Evolutionary conservation across 2,797 vertebrate genomes (phyloP), one percentile per base, ranked within the genome.

Genomic region (Lacerta bilineata): DNA sequence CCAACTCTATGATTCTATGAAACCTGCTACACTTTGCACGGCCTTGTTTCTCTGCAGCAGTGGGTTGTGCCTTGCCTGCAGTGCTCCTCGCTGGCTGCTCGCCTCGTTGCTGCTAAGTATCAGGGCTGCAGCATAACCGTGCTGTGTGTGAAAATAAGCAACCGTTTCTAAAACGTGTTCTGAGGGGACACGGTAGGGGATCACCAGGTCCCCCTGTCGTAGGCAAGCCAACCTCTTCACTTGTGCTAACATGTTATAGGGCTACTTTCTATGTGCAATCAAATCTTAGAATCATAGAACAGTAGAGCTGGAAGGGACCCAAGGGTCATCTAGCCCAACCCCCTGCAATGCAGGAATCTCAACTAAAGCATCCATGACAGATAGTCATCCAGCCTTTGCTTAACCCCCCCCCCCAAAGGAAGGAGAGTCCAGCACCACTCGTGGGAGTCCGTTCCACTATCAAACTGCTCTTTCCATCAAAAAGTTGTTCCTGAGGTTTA

Each of bases 71-170:
- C 66, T 84, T 33, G 3, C 18, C 66, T 61, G 55, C 15, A 79
- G 13, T 23, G n/a, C 17, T 29, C 18, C 18, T 78, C 15, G 68
- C 11, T 29, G n/a, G 39, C 55, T 66, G 33, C 17, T 61, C 17
- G 1, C 8, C 33, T 87, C 5, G 5, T 23, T 41, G 29, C 69
- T 81, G 4, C 39, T 76, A 8, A n/a, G 17, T 84, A 11, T 71
- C 33, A 18, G 68, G 17, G 4, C 76, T 79, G 74, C 46, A 84
- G 46, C 66, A 36, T 46, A 71, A 0, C 0, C 55, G 80, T 85
- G 64, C 33, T 13, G 0, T 9, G 36, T 29, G 39, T 78, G 33
- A 23, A 13, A 68, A 72, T 20, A 86, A 83, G 36, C 20, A 36
- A 0, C 0, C 55, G 8, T 80, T 80, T 55, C 8, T 78, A 1